These are phyloP conservation scores for Sminthurides bifidus DNA, from an alignment of 1,140 invertebrate species.

Conservation along the genomic window DNA sequence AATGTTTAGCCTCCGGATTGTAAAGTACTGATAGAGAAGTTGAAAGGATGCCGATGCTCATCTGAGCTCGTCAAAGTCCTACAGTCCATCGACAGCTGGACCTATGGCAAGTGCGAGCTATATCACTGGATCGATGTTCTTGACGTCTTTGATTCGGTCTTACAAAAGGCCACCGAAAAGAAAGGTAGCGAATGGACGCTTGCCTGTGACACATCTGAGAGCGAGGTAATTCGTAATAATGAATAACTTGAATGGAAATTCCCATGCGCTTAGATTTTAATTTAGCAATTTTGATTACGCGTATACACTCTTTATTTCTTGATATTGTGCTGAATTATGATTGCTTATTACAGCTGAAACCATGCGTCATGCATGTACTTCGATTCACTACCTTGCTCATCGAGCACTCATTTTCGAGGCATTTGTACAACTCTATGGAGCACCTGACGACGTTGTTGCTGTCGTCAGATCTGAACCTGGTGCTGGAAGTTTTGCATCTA, in stretches of 20 bases:
- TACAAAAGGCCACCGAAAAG: conserved; percentile 59
- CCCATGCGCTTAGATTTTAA: background rate
- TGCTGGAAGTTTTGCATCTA: conserved; percentile 73
- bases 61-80: conserved; percentile 60
- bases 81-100: conserved; percentile 68
- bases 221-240: conserved; percentile 31
- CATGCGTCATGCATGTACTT: conserved; percentile 61
- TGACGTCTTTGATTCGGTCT: conserved; percentile 68
- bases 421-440: conserved; percentile 85
- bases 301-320: background rate
- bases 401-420: conserved; percentile 80
- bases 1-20: conserved; percentile 61
- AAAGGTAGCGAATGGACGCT: conserved; percentile 61
- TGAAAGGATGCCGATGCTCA: conserved; percentile 54
- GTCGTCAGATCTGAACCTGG: conserved; percentile 74
- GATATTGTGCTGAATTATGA: background rate
- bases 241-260: too few species aligned
- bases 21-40: conserved; percentile 61
- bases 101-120: conserved; percentile 80
- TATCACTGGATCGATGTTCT: conserved; percentile 83
- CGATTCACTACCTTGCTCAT: conserved; percentile 76
- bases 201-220: conserved; percentile 58
- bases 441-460: conserved; percentile 68
- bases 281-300: background rate
- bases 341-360: conserved; percentile 49